Conservation (phyloP, 1,140 invertebrate species). For the Pinna nobilis region DNA sequence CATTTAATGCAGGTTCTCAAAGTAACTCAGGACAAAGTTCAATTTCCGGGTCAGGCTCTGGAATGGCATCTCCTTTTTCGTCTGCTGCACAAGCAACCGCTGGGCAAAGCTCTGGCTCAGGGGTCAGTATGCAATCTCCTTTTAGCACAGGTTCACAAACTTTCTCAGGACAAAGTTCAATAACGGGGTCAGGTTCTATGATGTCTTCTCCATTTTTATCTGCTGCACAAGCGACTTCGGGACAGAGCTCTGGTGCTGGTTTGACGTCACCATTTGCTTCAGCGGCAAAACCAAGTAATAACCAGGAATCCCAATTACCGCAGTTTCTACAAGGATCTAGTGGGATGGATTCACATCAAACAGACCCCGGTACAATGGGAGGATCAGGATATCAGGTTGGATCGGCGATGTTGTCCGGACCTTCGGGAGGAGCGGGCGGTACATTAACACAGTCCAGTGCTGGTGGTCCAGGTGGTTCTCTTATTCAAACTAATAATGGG, state of each 20-base stretch:
- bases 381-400: no score
- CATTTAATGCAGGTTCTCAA: constrained; percentile 5
- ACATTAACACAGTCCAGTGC: background rate
- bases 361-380: constrained; percentile 1
- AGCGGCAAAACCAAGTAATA: background rate
- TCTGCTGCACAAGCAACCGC: no score
- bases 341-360: constrained; percentile 17
- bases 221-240: background rate
- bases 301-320: background rate
- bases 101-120: background rate
- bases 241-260: constrained; percentile 4
- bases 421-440: background rate
- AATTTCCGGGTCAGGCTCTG: background rate
- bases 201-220: background rate
- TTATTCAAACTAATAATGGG: background rate
- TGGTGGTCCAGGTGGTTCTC: background rate
- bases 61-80: no score
- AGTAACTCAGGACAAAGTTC: background rate
- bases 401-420: background rate
- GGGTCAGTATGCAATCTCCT: background rate
- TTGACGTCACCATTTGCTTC: background rate
- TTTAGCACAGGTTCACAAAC: background rate
- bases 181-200: background rate
- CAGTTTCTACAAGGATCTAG: constrained; percentile 24
- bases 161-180: background rate